phyloP scores from a whole-genome alignment of 2,113 vertebrate genomes.

The Felis chaus region DNA sequence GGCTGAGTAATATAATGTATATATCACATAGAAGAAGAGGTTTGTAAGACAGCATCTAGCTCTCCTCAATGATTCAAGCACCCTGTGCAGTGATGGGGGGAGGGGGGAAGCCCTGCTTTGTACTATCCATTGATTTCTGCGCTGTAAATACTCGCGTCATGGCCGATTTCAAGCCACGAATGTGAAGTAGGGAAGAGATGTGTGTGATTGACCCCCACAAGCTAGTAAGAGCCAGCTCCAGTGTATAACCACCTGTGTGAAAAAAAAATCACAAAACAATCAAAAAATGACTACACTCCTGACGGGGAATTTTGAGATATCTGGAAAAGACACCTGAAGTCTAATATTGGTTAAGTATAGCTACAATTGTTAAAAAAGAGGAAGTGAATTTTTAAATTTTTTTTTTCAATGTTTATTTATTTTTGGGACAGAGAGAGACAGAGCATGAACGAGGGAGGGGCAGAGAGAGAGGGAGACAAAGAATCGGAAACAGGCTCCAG shows the following conservation, averaged over 20 bases:
- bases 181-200: not conserved
- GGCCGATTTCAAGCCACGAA: not conserved
- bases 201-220: rapidly evolving
- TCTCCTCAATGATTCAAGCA: not conserved
- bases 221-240: not conserved
- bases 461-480: no score
- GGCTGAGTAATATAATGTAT: no score
- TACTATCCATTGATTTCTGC: not conserved
- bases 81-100: not conserved
- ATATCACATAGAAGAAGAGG: not conserved
- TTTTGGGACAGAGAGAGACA: no score
- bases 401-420: no score
- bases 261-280: not conserved
- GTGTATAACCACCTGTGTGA: rapidly evolving
- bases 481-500: no score
- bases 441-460: no score
- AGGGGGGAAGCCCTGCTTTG: not conserved
- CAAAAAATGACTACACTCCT: not conserved
- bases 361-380: not conserved
- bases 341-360: not conserved
- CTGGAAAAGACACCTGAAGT: not conserved
- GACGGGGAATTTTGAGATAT: not conserved
- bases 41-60: not conserved
- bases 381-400: no score
- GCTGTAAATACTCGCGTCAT: not conserved